Conservation (phyloP, 92 coral and sea anemone genomes). For the Siderastrea radians region DNA sequence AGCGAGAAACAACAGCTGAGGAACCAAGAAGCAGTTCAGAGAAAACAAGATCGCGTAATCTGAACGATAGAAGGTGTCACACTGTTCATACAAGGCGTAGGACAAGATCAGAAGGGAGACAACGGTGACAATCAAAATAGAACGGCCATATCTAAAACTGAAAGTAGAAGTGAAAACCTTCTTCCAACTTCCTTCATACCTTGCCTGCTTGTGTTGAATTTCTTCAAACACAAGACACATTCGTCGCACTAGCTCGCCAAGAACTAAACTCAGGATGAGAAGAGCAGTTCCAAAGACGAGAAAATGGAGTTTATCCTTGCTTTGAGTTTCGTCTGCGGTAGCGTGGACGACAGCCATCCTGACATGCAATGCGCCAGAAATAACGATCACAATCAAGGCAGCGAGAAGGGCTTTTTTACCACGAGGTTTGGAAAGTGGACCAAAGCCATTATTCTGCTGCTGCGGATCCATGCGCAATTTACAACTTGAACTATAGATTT, state of each 20-base stretch:
- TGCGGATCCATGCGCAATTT: no score
- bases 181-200: slow-evolving; percentile 72
- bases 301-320: background rate
- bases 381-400: no score
- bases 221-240: slow-evolving; percentile 82
- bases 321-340: no score
- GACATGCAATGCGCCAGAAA: no score
- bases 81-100: background rate
- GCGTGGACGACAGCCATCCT: no score
- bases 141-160: slow-evolving; percentile 46
- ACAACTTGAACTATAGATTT: no score
- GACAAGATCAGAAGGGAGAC: background rate
- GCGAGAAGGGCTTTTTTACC: no score
- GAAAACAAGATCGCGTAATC: slow-evolving; percentile 58
- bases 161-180: slow-evolving; percentile 59
- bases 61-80: background rate
- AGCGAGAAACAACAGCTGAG: no score
- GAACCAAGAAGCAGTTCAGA: background rate
- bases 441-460: no score
- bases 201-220: slow-evolving; percentile 61
- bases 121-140: slow-evolving; percentile 38
- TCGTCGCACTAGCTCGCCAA: slow-evolving; percentile 81
- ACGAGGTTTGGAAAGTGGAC: no score
- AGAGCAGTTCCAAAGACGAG: background rate
- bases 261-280: background rate